Evolutionary conservation across 2,797 vertebrate species (phyloP), one percentile per base, ranked within the genome.

Genomic region (Neosilurus hyrtlii): DNA sequence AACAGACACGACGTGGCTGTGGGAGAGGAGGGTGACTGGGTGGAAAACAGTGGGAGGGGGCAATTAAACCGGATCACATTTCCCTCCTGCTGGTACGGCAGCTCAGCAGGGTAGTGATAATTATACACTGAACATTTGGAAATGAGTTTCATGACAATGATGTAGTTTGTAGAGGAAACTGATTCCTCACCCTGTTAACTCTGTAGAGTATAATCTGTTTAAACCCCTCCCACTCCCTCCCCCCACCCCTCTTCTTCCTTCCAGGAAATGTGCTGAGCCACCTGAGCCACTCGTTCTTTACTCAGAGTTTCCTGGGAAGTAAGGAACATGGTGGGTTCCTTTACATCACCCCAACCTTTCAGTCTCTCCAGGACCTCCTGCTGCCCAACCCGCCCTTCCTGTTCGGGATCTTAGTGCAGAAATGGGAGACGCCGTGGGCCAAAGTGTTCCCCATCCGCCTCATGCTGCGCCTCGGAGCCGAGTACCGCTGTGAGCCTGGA

Each of bases 341-440:
- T 84, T 99, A 98, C 85, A 94, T 99, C 86, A 96, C 94, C 78
- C 95, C 97, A 16, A 97, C 96, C 11, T 98, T 97, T 92, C 97
- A 99, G 94, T 97, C 96, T 16, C 91, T 99, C 84, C 97, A 98
- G 91, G 97, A 99, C 91, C 94, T 99, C 88, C 94, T 97, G 86
- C 95, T 99, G 83, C 98, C 98, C 84, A 96, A 96, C 88, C 96
- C 97, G 0, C 97, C 98, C 0, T 99, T 96, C 92, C 92, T 99
- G 91, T 99, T 99, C 81, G 98, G 96, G 73, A 95, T 99, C 92
- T 95, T 99, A 84, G 95, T 99, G 88, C 98, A 99, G 94, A 99
- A 99, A 90, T 99, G 98, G 98, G 98, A 99, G 91, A 98, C 98
- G 61, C 98, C 98, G 77, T 99, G 98, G 98, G 98, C 98, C 87